Evolutionary conservation across 2,113 vertebrate genomes (phyloP).

Genomic region (Emydocephalus ijimae): DNA sequence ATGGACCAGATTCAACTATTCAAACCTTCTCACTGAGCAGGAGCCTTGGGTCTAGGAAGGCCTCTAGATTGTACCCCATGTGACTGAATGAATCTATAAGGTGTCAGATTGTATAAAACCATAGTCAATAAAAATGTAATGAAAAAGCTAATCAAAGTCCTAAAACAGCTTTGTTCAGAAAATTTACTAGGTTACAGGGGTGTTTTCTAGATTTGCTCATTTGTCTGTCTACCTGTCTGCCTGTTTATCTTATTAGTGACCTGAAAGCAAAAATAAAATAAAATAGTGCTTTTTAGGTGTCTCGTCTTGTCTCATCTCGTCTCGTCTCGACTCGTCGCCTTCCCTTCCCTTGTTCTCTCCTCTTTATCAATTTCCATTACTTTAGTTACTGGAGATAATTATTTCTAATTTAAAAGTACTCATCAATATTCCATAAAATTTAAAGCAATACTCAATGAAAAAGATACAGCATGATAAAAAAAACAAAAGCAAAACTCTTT

Average conservation of each 20-base stretch:
- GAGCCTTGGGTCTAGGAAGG: not conserved
- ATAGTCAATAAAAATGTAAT: not conserved
- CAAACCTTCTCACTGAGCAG: not conserved
- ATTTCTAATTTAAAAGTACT: not conserved
- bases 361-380: not conserved
- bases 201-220: not conserved
- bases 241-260: not conserved
- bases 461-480: not conserved
- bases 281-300: not conserved
- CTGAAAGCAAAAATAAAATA: not conserved
- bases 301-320: not conserved
- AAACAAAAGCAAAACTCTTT: not conserved
- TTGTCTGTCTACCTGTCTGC: not conserved
- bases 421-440: not conserved
- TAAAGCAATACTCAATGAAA: not conserved
- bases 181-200: not conserved
- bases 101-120: not conserved
- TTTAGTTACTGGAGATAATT: not conserved
- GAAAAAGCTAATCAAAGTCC: constrained; percentile 10
- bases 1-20: not conserved
- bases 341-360: too few relatives aligned
- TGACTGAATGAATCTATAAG: not conserved
- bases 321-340: too few relatives aligned
- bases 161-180: constrained; percentile 12
- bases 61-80: not conserved